phyloP scores from a whole-genome alignment of 1,140 invertebrate genomes.

The Hyposmocoma kahamanoa region DNA sequence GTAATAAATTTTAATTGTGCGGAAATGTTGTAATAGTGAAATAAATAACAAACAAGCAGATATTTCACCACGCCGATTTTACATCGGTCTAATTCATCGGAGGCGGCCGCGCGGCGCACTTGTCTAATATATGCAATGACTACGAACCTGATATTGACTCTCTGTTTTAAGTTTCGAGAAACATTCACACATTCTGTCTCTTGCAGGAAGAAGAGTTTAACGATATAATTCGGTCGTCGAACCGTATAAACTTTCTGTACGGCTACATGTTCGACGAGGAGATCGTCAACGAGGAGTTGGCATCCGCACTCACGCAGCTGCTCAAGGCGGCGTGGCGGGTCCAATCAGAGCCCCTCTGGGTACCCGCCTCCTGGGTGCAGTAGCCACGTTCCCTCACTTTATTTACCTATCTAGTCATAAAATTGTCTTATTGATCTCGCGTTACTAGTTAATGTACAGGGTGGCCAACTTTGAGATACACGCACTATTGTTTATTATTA shows the following conservation, averaged over 20 bases:
- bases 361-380: conserved; percentile 95
- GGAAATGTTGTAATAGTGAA: no score
- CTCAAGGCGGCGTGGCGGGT: conserved; percentile 87
- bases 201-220: conserved; percentile 93
- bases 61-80: no score
- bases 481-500: background rate
- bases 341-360: conserved; percentile 96
- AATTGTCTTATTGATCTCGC: background rate
- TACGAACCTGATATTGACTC: no score
- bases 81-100: no score
- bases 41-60: no score
- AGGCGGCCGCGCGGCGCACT: no score
- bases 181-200: no score
- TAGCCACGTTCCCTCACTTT: conserved; percentile 49
- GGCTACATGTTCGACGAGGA: conserved; percentile 96
- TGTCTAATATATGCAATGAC: no score
- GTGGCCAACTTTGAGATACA: background rate
- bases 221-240: conserved; percentile 90
- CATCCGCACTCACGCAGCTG: conserved; percentile 90
- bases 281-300: conserved; percentile 93
- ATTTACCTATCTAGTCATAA: background rate
- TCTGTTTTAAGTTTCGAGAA: no score
- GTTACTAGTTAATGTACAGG: background rate
- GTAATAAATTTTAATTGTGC: no score
- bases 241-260: conserved; percentile 95